A percentile compares a stretch with the other conserved stretches of the same genome.
phyloP scores from a whole-genome alignment of 2,888 invertebrate genomes.

The Andrena camellia region DNA sequence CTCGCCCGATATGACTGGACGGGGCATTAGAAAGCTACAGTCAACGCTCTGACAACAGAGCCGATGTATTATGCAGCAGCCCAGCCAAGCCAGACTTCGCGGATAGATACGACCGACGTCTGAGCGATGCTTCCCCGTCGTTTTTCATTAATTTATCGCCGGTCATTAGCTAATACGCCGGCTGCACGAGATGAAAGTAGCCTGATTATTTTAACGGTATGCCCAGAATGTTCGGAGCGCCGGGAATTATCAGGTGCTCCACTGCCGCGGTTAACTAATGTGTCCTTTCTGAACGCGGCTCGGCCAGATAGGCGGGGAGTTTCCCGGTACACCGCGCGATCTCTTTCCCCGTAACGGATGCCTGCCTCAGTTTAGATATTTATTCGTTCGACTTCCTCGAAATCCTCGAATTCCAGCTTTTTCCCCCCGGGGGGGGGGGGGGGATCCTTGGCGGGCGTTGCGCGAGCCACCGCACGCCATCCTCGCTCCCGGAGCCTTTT shows the following conservation, averaged over 20 bases:
- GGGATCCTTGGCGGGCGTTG: slow-evolving; percentile 12
- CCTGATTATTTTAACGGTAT: slow-evolving; percentile 17
- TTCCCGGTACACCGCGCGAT: slow-evolving; percentile 5
- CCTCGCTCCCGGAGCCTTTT: slow-evolving; percentile 11
- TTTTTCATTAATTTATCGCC: slow-evolving; percentile 1
- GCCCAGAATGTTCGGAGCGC: slow-evolving; percentile 15
- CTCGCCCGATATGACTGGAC: slow-evolving; percentile 8
- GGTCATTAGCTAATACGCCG: slow-evolving; percentile 13
- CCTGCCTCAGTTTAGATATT: slow-evolving; percentile 27
- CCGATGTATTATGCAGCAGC: not conserved
- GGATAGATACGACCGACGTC: not conserved
- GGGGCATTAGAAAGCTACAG: slow-evolving; percentile 1
- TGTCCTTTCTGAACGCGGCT: not conserved
- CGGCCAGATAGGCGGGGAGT: slow-evolving; percentile 3
- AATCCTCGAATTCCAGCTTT: slow-evolving; percentile 38
- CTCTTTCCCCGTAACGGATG: slow-evolving; percentile 27
- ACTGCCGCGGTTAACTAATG: slow-evolving; percentile 3
- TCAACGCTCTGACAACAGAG: not conserved
- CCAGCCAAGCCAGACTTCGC: too few species aligned
- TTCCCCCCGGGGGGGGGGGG: not conserved
- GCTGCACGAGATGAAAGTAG: slow-evolving; percentile 11
- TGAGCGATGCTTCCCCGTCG: not conserved
- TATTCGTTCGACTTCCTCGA: slow-evolving; percentile 39
- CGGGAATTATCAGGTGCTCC: slow-evolving; percentile 4
- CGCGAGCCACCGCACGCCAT: slow-evolving; percentile 21